These are phyloP conservation scores for Diarsia dahlii DNA, from an alignment of 2,888 invertebrate species.

Conservation along the genomic window DNA sequence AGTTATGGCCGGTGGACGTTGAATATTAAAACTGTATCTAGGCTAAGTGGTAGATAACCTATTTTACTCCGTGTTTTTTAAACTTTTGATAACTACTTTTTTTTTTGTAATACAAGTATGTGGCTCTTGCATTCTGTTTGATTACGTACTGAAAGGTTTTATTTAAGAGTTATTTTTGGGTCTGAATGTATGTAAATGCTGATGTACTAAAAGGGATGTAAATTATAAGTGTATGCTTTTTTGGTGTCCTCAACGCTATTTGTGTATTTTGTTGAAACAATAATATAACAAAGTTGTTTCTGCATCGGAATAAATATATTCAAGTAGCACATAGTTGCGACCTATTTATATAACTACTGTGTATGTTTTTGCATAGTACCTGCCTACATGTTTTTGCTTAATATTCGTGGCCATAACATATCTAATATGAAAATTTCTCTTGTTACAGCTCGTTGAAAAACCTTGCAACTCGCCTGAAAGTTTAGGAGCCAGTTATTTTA, in stretches of 20 bases:
- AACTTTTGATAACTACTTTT: background rate
- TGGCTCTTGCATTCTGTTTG: background rate
- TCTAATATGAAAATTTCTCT: background rate
- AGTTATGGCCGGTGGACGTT: slow-evolving; percentile 77
- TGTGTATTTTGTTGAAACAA: background rate
- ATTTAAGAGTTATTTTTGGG: background rate
- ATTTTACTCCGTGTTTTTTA: slow-evolving; percentile 40
- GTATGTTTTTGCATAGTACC: background rate
- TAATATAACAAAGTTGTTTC: slow-evolving; percentile 8
- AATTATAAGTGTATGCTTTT: too few species aligned
- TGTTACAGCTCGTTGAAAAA: background rate
- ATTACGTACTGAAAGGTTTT: background rate
- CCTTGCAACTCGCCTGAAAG: background rate
- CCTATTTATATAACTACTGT: background rate
- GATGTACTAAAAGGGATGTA: too few species aligned
- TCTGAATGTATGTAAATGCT: too few species aligned
- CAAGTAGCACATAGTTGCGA: background rate
- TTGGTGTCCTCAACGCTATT: background rate
- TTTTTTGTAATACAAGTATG: background rate
- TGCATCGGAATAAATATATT: slow-evolving; percentile 33
- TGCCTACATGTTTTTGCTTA: background rate
- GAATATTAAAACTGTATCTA: slow-evolving; percentile 75
- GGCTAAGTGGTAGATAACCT: slow-evolving; percentile 55
- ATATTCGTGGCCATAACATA: background rate
- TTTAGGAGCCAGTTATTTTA: slow-evolving; percentile 7